phyloP scores from a whole-genome alignment of 2,797 vertebrate genomes.

The Catharus ustulatus region DNA sequence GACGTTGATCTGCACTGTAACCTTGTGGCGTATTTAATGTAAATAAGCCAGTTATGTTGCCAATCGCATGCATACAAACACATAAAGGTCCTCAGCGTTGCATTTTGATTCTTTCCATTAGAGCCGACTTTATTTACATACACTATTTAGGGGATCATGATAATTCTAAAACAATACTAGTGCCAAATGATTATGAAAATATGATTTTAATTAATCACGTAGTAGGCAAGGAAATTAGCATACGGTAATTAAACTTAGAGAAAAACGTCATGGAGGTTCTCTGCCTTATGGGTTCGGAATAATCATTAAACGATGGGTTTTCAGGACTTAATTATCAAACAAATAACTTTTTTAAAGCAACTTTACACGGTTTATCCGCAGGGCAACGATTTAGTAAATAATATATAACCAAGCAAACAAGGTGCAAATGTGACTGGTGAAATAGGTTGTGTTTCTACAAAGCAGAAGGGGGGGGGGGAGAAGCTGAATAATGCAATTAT shows the following conservation, averaged over 20 bases:
- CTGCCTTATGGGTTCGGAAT: conserved; percentile 82
- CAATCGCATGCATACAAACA: conserved; percentile 90
- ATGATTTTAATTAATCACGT: conserved; percentile 91
- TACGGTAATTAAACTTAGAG: conserved; percentile 88
- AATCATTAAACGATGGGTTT: conserved; percentile 77
- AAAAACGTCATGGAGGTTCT: conserved; percentile 82
- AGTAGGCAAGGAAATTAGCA: conserved; percentile 89
- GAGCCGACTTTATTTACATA: conserved; percentile 88
- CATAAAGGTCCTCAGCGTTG: conserved; percentile 87
- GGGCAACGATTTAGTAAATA: conserved; percentile 71
- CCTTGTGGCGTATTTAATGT: conserved; percentile 99
- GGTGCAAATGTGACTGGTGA: conserved; percentile 79
- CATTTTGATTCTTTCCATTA: conserved; percentile 87
- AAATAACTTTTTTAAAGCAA: conserved; percentile 90
- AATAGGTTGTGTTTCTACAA: conserved; percentile 86
- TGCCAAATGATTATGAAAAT: conserved; percentile 92
- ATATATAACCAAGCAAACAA: conserved; percentile 73
- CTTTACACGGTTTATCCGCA: conserved; percentile 81
- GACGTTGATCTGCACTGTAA: conserved; percentile 99
- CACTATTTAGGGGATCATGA: conserved; percentile 85
- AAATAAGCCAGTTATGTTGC: conserved; percentile 99
- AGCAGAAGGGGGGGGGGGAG: conserved; percentile 61
- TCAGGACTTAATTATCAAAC: conserved; percentile 82
- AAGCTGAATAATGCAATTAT: conserved; percentile 93
- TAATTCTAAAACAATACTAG: conserved; percentile 86